Conservation (phyloP, 2,797 vertebrate species). For the Helostoma temminkii region DNA sequence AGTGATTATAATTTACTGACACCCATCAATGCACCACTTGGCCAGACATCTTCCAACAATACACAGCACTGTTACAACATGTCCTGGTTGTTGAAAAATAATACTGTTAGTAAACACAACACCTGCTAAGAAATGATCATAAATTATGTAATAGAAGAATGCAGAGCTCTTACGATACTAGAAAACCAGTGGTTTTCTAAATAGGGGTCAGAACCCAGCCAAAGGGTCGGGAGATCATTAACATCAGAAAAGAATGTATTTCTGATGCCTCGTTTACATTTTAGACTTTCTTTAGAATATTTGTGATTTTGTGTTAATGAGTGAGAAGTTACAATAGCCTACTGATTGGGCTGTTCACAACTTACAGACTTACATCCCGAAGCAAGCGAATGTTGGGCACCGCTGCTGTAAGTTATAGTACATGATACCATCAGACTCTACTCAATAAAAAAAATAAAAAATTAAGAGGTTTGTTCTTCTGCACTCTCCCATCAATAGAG, state of each 20-base stretch:
- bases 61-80: slow-evolving; percentile 14
- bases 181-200: not conserved
- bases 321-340: too few species aligned
- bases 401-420: not conserved
- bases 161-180: slow-evolving; percentile 5
- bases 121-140: slow-evolving; percentile 14
- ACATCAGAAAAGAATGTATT: not conserved
- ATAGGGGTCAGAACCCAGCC: too few species aligned
- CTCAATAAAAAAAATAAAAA: slow-evolving; percentile 9
- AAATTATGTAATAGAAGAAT: not conserved
- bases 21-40: not conserved
- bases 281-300: not conserved
- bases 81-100: slow-evolving; percentile 41
- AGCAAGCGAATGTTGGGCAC: not conserved
- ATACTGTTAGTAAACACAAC: slow-evolving; percentile 70
- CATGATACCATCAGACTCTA: slow-evolving; percentile 8
- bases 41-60: not conserved
- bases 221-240: not conserved
- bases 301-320: not conserved
- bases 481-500: not conserved
- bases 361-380: not conserved
- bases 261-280: not conserved
- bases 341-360: not conserved
- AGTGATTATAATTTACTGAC: not conserved
- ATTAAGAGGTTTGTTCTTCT: not conserved